A percentile compares a stretch with the other conserved stretches of the same genome.
Conservation (phyloP, 2,888 invertebrate species). For the Agrochola circellaris region DNA sequence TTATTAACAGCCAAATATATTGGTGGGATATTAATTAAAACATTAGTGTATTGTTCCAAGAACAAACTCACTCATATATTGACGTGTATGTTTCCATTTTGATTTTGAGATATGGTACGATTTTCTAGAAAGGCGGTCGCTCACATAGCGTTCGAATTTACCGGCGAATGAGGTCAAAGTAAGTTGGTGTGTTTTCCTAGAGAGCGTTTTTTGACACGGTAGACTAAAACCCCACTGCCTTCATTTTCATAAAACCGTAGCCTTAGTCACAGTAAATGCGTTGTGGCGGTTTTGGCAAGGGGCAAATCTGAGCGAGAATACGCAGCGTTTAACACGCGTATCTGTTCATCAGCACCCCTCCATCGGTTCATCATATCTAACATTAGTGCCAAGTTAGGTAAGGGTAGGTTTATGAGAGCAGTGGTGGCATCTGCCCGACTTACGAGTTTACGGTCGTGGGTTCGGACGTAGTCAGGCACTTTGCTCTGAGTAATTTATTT, state of each 20-base stretch:
- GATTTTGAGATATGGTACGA: background rate
- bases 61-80: background rate
- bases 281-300: background rate
- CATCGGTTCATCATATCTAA: background rate
- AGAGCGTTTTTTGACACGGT: background rate
- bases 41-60: too few relatives aligned
- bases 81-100: background rate
- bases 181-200: background rate
- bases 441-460: too few relatives aligned
- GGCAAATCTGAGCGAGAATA: background rate
- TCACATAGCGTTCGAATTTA: background rate
- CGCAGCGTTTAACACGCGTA: too few relatives aligned
- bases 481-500: too few relatives aligned
- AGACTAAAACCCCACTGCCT: background rate
- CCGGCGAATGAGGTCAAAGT: background rate
- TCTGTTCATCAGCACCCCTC: background rate
- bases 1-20: constrained; percentile 54
- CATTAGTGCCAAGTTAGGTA: too few relatives aligned
- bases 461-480: too few relatives aligned
- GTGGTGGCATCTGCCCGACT: too few relatives aligned
- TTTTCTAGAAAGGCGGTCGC: background rate
- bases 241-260: background rate
- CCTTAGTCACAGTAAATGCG: background rate
- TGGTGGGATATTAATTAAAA: constrained; percentile 20
- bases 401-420: too few relatives aligned